phyloP scores from a whole-genome alignment of 2,113 vertebrate genomes.

The Datnioides undecimradiatus region DNA sequence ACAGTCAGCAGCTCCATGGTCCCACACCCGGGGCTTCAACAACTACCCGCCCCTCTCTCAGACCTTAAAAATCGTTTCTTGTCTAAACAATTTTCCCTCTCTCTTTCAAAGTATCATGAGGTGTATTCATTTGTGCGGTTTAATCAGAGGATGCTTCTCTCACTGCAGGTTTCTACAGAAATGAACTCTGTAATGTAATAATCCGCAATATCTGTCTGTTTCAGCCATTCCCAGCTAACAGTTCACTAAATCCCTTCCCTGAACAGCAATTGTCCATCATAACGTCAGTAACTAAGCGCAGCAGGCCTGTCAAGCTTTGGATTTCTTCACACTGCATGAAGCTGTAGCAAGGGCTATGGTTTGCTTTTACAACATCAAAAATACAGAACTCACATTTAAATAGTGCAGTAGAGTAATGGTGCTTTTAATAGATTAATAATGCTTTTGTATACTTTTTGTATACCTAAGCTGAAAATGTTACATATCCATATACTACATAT shows the following conservation, averaged over 20 bases:
- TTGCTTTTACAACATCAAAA: background rate
- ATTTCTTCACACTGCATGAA: background rate
- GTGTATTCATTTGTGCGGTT: constrained; percentile 28
- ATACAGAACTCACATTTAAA: background rate
- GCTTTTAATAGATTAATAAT: too few relatives aligned
- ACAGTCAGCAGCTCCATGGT: constrained; percentile 81
- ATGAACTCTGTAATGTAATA: constrained; percentile 43
- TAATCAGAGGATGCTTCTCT: constrained; percentile 3
- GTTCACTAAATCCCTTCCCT: background rate
- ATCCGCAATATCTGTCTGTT: constrained; percentile 22
- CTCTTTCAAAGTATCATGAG: constrained; percentile 34
- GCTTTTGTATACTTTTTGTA: too few relatives aligned
- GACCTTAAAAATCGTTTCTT: constrained; percentile 47
- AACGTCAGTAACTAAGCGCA: background rate
- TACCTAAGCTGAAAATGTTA: too few relatives aligned
- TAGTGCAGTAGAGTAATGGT: background rate
- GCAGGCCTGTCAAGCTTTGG: constrained; percentile 6
- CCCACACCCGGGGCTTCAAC: constrained; percentile 56
- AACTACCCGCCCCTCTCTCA: constrained; percentile 35
- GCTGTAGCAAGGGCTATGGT: background rate
- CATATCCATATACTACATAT: background rate
- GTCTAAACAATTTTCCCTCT: constrained; percentile 40
- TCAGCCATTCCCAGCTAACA: background rate
- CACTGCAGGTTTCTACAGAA: constrained; percentile 34
- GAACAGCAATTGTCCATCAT: background rate